Base-by-base conservation (phyloP, 2,113 vertebrate genomes). In the Gasterosteus aculeatus region DNA sequence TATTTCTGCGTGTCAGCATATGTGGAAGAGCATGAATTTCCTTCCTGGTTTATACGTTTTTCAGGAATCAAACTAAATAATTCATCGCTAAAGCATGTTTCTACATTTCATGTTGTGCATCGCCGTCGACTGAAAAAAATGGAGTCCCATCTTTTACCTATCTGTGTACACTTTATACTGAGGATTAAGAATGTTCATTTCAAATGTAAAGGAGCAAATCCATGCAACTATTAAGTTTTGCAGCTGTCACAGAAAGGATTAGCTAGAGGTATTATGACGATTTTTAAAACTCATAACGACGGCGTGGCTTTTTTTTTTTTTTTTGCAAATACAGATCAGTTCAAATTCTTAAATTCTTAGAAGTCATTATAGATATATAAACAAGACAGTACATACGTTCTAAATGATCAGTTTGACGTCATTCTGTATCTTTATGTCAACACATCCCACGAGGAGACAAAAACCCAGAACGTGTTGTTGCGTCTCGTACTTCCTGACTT, bases 201-300 rank as follows among this genome's bases (percentile, higher is more conserved):
- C 51, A n/a, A 44, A 5, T 69, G 46, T 61, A 76, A 86, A 80
- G 60, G 80, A 80, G 72, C 3, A 53, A 65, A 77, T 77, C 66
- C 66, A 71, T 14, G 47, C 1, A 3, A 1, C 6, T 38, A 10
- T 33, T 38, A 2, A 31, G 9, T 22, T 18, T 41, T 38, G 19
- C 19, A 18, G 35, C 35, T 5, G 35, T 7, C 35, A 38, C 35
- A 38, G 33, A 35, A 38, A 38, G 5, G 1, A 38, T 19, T 41
- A 26, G 11, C 10, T 12, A 15, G 10, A 54, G 9, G 46, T 15
- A 15, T 49, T 14, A 12, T 19, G 15, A 4, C 7, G 19, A 51
- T 8, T 38, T 38, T 7, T 38, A 38, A 38, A 38, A 8, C n/a
- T 53, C 7, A 6, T 38, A 53, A n/a, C 19, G 19, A 51, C 2